phyloP scores from a whole-genome alignment of 2,888 invertebrate genomes.

The Spatulosminthurus flaviceps region DNA sequence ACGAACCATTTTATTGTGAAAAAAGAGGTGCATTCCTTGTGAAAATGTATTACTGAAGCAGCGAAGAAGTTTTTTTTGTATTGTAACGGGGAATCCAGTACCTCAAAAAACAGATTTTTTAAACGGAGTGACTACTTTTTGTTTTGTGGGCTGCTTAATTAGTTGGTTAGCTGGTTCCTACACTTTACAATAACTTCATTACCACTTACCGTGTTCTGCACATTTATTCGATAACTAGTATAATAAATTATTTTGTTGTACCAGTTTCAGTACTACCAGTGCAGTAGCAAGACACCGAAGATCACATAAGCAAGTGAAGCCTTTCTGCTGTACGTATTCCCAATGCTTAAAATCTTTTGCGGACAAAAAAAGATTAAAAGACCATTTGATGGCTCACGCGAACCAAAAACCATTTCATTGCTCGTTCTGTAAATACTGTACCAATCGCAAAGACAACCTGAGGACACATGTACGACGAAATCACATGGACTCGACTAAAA shows the following conservation, averaged over 20 bases:
- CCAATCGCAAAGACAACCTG: conserved; percentile 61
- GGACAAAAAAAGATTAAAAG: conserved; percentile 64
- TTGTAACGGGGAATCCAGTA: no score
- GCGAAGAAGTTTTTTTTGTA: no score
- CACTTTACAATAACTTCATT: no score
- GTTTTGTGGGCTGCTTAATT: no score
- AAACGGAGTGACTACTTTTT: no score
- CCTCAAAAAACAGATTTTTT: no score
- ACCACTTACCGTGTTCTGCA: no score
- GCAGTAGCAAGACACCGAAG: conserved; percentile 64
- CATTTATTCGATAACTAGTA: no score
- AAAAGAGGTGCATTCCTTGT: no score
- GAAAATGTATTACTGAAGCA: no score
- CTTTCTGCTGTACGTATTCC: conserved; percentile 60
- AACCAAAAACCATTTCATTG: conserved; percentile 63
- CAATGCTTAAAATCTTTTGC: conserved; percentile 63
- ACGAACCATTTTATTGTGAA: no score
- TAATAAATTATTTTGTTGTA: not conserved
- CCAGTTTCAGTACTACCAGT: conserved; percentile 58
- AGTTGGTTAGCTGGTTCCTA: no score
- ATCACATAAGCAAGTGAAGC: conserved; percentile 63
- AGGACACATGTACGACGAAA: conserved; percentile 59
- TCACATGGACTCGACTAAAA: conserved; percentile 43
- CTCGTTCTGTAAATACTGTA: conserved; percentile 60
- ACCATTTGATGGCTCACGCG: conserved; percentile 64